Base-by-base conservation (phyloP, 2,797 vertebrate genomes). In the Rhinophrynus dorsalis region DNA sequence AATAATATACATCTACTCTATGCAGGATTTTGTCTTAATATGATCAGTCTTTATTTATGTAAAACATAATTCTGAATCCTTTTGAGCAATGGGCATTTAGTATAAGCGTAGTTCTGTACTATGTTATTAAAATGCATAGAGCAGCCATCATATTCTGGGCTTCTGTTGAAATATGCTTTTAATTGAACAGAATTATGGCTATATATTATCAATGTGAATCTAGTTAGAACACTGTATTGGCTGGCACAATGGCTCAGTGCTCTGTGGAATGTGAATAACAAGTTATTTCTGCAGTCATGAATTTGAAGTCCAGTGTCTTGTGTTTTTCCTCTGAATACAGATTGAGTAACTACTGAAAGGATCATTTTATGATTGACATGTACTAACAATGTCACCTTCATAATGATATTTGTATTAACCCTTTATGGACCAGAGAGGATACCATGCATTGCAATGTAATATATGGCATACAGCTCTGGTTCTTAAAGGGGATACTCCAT, bases 141-240 rank as follows among this genome's bases (percentile, higher is more conserved):
- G 70, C 73, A 62, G 56, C 79, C 78, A 80, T 80, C 77, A 82
- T 81, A 79, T 77, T 75, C 77, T 74, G 68, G 54, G 81, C 80
- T 84, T 79, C 79, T 79, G 69, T 76, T 87, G 85, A 86, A 86
- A 88, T 88, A 86, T 82, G 84, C 79, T 86, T 88, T 89, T 88
- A 88, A 86, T 87, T 86, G 87, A 86, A 83, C 78, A 78, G 85
- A 86, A 84, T 85, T 81, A 78, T 82, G 79, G 75, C 83, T 42
- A 80, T 83, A 81, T 82, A 80, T 86, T 86, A 82, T 69, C 80
- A 74, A 23, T 44, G 68, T 75, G 79, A 81, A 77, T 80, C 80
- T 81, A 82, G 76, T 78, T 83, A 69, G 71, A 70, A 50, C 74
- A 40, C 48, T 48, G 56, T 70, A 20, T 21, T 76, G 76, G 68